Evolutionary conservation across 2,797 vertebrate species (phyloP).

Genomic region (Silurus lanzhouensis): DNA sequence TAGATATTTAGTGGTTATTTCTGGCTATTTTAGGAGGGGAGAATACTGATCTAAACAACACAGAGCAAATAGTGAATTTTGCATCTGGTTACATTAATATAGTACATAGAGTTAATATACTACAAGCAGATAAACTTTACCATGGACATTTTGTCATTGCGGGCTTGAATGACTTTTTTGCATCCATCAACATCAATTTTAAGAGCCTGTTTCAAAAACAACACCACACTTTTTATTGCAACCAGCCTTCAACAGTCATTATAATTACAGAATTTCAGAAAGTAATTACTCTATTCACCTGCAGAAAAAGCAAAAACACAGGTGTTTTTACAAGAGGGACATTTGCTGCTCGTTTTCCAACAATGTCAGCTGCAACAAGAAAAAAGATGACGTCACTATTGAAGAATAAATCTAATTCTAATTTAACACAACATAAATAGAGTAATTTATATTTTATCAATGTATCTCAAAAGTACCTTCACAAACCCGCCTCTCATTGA

Average conservation of each 20-base stretch:
- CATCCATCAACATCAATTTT: conserved; percentile 83
- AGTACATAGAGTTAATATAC: background rate
- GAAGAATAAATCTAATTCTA: background rate
- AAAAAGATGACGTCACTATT: background rate
- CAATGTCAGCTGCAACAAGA: conserved; percentile 61
- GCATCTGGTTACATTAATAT: background rate
- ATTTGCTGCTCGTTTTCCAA: conserved; percentile 62
- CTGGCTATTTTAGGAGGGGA: background rate
- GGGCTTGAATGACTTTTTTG: conserved; percentile 76
- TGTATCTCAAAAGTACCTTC: conserved; percentile 63
- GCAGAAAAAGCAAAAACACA: conserved; percentile 80
- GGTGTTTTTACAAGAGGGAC: conserved; percentile 71
- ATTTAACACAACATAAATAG: background rate
- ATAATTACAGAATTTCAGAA: background rate
- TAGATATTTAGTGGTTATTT: conserved; percentile 2
- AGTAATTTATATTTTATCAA: background rate
- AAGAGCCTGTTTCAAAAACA: conserved; percentile 69
- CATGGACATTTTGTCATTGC: conserved; percentile 38
- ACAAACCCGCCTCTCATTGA: conserved; percentile 31
- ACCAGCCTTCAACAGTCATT: background rate
- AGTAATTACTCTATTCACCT: conserved; percentile 61
- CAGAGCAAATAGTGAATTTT: background rate
- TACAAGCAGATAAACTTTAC: conserved; percentile 11
- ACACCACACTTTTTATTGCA: background rate
- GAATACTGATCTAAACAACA: background rate